A percentile compares a stretch with the other conserved stretches of the same genome.
These are phyloP conservation scores for Epinephelus malabaricus DNA, from an alignment of 2,797 vertebrate genomes.

Conservation along the genomic window DNA sequence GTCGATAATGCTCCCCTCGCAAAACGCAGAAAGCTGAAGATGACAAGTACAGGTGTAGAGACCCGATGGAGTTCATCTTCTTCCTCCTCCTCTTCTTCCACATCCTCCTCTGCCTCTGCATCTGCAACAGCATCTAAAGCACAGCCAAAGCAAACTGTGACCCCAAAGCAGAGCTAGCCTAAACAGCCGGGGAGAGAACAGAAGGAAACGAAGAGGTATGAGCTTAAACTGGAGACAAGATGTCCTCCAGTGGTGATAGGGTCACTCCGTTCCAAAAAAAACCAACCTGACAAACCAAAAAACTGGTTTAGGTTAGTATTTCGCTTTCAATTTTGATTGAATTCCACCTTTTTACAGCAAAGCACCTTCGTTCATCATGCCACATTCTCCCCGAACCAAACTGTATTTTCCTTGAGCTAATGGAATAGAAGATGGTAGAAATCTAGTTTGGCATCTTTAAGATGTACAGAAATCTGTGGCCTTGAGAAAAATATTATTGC, in stretches of 20 bases:
- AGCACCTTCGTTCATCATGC: conserved; percentile 17
- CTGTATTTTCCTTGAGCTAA: conserved; percentile 38
- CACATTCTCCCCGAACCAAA: conserved; percentile 48
- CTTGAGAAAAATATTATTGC: conserved; percentile 34
- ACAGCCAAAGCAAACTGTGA: conserved; percentile 76
- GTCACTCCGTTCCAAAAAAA: conserved; percentile 26
- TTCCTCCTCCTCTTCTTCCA: conserved; percentile 90
- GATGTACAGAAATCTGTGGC: conserved; percentile 39
- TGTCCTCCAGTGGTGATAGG: conserved; percentile 39
- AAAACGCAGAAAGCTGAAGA: conserved; percentile 93
- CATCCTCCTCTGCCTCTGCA: conserved; percentile 81
- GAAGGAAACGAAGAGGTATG: conserved; percentile 26
- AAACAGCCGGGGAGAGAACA: conserved; percentile 17
- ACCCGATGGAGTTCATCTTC: conserved; percentile 90
- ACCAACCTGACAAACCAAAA: conserved; percentile 47
- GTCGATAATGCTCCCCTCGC: conserved; percentile 95
- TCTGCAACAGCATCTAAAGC: conserved; percentile 78
- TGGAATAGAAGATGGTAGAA: conserved; percentile 17
- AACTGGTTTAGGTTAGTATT: conserved; percentile 34
- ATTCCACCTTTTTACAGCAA: conserved; percentile 27
- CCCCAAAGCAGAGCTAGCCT: conserved; percentile 79
- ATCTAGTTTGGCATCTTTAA: conserved; percentile 25
- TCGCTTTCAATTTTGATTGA: conserved; percentile 25
- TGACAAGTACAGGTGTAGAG: conserved; percentile 91
- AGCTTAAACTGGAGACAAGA: conserved; percentile 23